Base-by-base conservation (phyloP, 53 echinoderm and acorn worm species). In the Antedon mediterranea region DNA sequence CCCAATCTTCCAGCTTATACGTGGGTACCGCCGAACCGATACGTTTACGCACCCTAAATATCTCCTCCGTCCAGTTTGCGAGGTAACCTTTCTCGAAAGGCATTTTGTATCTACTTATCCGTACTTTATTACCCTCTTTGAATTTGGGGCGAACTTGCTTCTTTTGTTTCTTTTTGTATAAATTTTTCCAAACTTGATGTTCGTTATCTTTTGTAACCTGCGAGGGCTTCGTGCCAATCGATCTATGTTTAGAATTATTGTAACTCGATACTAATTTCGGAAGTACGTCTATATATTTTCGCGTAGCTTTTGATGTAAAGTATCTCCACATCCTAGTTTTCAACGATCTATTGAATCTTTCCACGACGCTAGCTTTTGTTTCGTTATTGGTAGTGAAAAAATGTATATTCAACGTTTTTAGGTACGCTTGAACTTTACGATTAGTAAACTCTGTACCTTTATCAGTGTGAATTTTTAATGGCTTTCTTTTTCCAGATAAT, bases 381-480 rank as follows among this genome's bases (percentile, higher is more conserved):
- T 87, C 79, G 43, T 83, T 85, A 32, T 91, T 37, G 33, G 87
- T 87, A 0, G 87, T 85, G n/a, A 82, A 87, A 33, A 87, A 83
- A 32, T 83, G 76, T 0, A 90, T 87, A 0, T 57, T 57, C 73
- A 85, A 71, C 0, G 73, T 43, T 71, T 75, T 72, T 0, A 85
- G 71, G 0, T 76, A 31, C 0, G 31, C n/a, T 31, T 88, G 83
- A 28, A 88, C 78, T 0, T 30, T 28, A 28, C 71, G 43, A 72
- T 90, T 85, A 0, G 34, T 34, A 74, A 90, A 87, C 77, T 90
- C 90, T 7, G 73, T 33, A 0, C 90, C 90, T 85, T 90, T 90
- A 37, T 87, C 87, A 0, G 77, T 72, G 34, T 84, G 82, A 28
- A 90, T 44, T 37, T 71, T 84, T 28, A 34, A 31, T 8, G 87